Percentiles rank a stretch among this genome's conserved stretches.
Conservation (phyloP, 2,797 vertebrate genomes). For the Sebastes nivosus region DNA sequence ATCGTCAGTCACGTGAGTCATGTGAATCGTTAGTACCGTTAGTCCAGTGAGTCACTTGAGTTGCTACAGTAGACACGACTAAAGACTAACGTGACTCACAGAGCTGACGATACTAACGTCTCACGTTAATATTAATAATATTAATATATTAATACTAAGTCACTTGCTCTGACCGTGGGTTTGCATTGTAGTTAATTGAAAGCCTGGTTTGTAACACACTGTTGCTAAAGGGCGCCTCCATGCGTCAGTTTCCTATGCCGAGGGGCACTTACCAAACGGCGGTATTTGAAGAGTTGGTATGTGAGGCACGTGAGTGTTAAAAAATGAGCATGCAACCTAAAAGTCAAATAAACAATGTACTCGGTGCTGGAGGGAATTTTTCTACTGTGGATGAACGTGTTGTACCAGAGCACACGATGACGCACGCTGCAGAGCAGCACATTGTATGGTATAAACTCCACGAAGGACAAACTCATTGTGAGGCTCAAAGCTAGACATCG, state of each 20-base stretch:
- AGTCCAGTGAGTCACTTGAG: too few species aligned
- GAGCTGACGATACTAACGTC: too few species aligned
- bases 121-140: too few species aligned
- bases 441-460: not conserved
- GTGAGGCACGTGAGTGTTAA: not conserved
- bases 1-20: too few species aligned
- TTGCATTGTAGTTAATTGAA: too few species aligned
- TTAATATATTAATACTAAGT: too few species aligned
- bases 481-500: not conserved
- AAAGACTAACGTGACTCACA: too few species aligned
- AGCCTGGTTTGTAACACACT: fast-evolving
- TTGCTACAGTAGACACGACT: too few species aligned
- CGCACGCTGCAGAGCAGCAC: conserved; percentile 8
- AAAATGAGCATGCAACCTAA: conserved; percentile 20
- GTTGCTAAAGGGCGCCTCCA: too few species aligned
- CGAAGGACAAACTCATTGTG: conserved; percentile 34
- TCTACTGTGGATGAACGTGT: not conserved
- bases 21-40: fast-evolving
- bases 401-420: conserved; percentile 30
- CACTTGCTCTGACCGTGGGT: too few species aligned
- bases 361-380: not conserved
- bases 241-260: too few species aligned
- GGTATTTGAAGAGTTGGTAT: not conserved
- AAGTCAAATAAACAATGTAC: conserved; percentile 21
- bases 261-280: too few species aligned